Evolutionary conservation across 2,797 vertebrate species (phyloP), one percentile per base, ranked within the genome.

Genomic region (Dermochelys coriacea): DNA sequence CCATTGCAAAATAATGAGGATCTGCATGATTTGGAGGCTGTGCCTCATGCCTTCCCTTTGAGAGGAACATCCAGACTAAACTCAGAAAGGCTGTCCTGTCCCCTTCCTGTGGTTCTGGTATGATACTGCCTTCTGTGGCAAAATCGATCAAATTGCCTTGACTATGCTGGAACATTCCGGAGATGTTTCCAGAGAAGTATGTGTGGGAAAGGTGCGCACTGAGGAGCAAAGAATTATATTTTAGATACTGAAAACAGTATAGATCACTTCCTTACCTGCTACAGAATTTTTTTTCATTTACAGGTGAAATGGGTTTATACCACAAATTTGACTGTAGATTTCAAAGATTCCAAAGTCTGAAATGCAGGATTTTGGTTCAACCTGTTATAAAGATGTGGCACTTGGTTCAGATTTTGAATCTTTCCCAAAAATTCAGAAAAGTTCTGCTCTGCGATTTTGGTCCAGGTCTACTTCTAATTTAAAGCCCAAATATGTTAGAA

Each of bases 291-390:
- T 64, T n/a, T 64, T 64, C 59, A 64, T n/a, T 91, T 93, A 71
- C 27, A 93, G 27, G 82, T 91, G 82, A 94, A 81, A 85, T 54
- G 10, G 55, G 4, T 54, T 93, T 77, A 84, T 87, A 79, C 45
- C 10, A 50, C 34, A 77, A 85, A 10, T 3, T 52, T 86, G n/a
- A 15, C 34, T 64, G 59, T 64, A 71, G 57, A 85, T 80, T 71
- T 94, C 47, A 57, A 3, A 57, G 45, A 74, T 45, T 87, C 41
- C 81, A 50, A 21, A 57, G 50, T 86, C 86, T 94, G 10, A 90
- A 50, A 79, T 47, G 68, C 15, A 78, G 31, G 2, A 19, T 31
- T 91, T 54, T 49, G 91, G 45, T 88, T 96, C 92, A 64, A 15
- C 34, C 59, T 64, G 31, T 64, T n/a, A 8, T 64, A 64, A 64